Conservation (phyloP, 2,888 invertebrate species). For the Morpho deidamia region DNA sequence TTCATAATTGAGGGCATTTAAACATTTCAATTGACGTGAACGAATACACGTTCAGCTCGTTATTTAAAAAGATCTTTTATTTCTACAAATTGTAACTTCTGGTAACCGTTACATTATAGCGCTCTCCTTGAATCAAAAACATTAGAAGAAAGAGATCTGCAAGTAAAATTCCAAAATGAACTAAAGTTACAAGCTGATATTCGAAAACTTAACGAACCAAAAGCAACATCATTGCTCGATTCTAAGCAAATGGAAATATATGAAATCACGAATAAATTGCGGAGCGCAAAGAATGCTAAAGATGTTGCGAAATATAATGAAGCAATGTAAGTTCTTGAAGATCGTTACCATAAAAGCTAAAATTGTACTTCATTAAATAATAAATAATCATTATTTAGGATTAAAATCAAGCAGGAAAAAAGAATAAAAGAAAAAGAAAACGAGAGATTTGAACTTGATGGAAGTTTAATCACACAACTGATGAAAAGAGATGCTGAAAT, state of each 20-base stretch:
- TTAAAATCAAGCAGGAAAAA: constrained; percentile 26
- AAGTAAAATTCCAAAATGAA: constrained; percentile 42
- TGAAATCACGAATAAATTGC: constrained; percentile 12
- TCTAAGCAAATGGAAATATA: constrained; percentile 28
- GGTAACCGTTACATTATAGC: constrained; percentile 26
- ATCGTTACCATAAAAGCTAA: not conserved
- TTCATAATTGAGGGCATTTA: too few relatives aligned
- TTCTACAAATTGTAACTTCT: too few relatives aligned
- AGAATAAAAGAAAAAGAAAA: constrained; percentile 14
- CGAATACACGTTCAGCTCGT: too few relatives aligned
- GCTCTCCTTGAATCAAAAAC: constrained; percentile 46
- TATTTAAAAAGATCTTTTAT: too few relatives aligned
- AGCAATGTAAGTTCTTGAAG: constrained; percentile 36
- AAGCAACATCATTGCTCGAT: constrained; percentile 25
- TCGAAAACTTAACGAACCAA: constrained; percentile 23
- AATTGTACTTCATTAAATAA: not conserved
- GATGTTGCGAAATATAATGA: constrained; percentile 39
- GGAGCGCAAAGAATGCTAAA: constrained; percentile 25
- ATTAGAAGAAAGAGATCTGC: constrained; percentile 45
- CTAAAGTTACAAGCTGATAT: constrained; percentile 29
- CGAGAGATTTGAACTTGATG: constrained; percentile 1
- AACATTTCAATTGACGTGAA: too few relatives aligned
- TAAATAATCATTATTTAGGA: constrained; percentile 22
- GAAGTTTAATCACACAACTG: not conserved
- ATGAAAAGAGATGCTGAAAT: constrained; percentile 17